phyloP scores from a whole-genome alignment of 1,140 invertebrate genomes.

The Thaumetopoea pityocampa region DNA sequence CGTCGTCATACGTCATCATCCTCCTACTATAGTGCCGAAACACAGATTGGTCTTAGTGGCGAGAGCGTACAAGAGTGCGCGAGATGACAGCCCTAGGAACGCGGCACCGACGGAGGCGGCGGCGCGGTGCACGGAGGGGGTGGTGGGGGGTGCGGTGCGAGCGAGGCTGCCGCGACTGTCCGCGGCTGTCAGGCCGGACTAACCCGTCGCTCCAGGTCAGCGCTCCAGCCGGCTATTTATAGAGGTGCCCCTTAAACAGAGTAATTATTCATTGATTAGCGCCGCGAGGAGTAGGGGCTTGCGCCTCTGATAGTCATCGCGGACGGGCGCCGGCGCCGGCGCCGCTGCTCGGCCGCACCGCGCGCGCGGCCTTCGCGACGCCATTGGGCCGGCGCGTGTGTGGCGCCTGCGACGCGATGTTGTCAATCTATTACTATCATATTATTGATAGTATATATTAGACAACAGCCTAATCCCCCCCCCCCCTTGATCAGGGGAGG shows the following conservation, averaged over 20 bases:
- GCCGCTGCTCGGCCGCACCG: constrained; percentile 44
- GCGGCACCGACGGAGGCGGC: constrained; percentile 19
- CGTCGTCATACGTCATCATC: too few species aligned
- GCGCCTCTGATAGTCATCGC: constrained; percentile 73
- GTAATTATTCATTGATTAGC: constrained; percentile 76
- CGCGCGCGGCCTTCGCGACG: too few species aligned
- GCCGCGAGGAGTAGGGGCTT: constrained; percentile 73
- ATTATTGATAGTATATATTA: too few species aligned
- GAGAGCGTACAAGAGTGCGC: too few species aligned
- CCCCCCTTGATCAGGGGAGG: too few species aligned
- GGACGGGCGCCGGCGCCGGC: constrained; percentile 66
- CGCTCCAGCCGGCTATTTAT: constrained; percentile 73
- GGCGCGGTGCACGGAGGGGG: constrained; percentile 20
- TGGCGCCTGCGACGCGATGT: too few species aligned
- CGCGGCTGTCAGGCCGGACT: constrained; percentile 66
- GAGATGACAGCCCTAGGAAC: constrained; percentile 9
- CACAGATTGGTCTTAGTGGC: too few species aligned
- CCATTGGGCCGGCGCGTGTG: too few species aligned
- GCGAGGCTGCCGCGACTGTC: constrained; percentile 57
- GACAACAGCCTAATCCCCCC: too few species aligned
- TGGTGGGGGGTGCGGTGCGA: constrained; percentile 25
- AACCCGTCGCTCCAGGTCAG: constrained; percentile 74
- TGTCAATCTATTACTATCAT: neutral
- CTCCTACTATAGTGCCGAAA: too few species aligned
- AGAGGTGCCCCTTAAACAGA: constrained; percentile 74